Evolutionary conservation across 2,888 invertebrate species (phyloP), one percentile per base, ranked within the genome.

Genomic region (Eupithecia abbreviata): DNA sequence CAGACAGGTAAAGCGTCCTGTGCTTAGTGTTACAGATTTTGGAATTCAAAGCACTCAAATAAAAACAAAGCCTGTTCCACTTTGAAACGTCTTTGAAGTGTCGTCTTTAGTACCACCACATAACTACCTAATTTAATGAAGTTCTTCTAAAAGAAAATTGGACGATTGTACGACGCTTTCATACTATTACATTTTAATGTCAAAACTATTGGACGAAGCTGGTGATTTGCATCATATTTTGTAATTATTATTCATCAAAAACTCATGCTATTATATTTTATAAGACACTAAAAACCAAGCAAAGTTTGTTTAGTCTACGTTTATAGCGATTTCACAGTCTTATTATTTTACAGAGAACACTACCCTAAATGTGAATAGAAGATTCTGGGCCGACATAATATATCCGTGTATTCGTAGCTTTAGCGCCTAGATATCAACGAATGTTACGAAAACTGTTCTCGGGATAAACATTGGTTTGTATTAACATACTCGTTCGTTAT

Each of bases 371-470:
- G 6, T 41, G 7, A 65, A 41, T 9, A 42, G 1, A 15, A 66
- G 6, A 41, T 7, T 62, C 2, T n/a, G 45, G 47, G 18, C 45
- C 69, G 68, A 45, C 30, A 69, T 18, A 5, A 18, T 12, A 13
- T 45, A 30, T 30, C 69, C 69, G 47, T 69, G 69, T 30, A 47
- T 18, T 5, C n/a, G 69, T 3, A 45, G 49, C 69, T 69, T 47
- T 68, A 68, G 45, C 69, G 47, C 71, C 58, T 73, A 82, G 84
- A 84, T 82, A 82, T 74, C 68, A 75, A 81, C 85, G 86, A 88
- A 87, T 87, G 86, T 86, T 86, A 84, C 87, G 89, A 88, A 88
- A 87, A 87, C 85, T 81, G 80, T 81, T 78, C 80, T 79, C 58
- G 72, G 78, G 72, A 75, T 76, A 75, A 75, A 75, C 77, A 75